phyloP scores from a whole-genome alignment of 2,888 invertebrate species.

The Campaea margaritaria region DNA sequence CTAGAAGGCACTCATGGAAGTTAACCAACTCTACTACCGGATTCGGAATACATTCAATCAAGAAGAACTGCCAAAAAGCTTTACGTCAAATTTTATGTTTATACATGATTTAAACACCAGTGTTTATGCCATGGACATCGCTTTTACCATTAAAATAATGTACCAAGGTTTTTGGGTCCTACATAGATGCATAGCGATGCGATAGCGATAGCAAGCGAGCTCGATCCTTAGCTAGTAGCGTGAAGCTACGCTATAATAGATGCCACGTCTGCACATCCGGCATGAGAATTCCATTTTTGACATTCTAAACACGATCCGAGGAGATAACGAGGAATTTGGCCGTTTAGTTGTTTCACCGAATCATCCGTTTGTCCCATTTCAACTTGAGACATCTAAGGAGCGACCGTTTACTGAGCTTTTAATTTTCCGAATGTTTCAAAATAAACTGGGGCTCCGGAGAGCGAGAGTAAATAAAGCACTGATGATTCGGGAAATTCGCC shows the following conservation, averaged over 20 bases:
- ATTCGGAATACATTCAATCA: too few species aligned
- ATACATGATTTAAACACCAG: too few species aligned
- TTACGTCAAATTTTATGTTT: too few species aligned
- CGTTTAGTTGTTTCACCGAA: slow-evolving; percentile 48
- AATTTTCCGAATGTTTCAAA: slow-evolving; percentile 59
- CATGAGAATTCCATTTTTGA: slow-evolving; percentile 44
- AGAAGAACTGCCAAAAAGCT: too few species aligned
- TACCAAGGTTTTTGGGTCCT: too few species aligned
- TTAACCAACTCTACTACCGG: too few species aligned
- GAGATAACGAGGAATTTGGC: slow-evolving; percentile 55
- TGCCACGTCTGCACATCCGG: slow-evolving; percentile 23
- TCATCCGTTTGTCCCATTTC: slow-evolving; percentile 48
- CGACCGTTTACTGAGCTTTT: slow-evolving; percentile 45
- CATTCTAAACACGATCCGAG: slow-evolving; percentile 50
- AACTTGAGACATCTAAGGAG: slow-evolving; percentile 9
- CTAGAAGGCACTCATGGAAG: too few species aligned
- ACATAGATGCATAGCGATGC: too few species aligned
- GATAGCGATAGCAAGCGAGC: too few species aligned
- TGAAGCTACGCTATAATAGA: slow-evolving; percentile 19
- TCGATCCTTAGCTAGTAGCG: too few species aligned
- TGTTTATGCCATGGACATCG: too few species aligned
- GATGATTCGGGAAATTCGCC: slow-evolving; percentile 60
- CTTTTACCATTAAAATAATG: too few species aligned
- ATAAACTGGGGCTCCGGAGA: slow-evolving; percentile 52
- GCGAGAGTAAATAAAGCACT: slow-evolving; percentile 61